Evolutionary conservation across 2,797 vertebrate genomes (phyloP), one percentile per base, ranked within the genome.

Genomic region (Lepilemur septentrionalis): DNA sequence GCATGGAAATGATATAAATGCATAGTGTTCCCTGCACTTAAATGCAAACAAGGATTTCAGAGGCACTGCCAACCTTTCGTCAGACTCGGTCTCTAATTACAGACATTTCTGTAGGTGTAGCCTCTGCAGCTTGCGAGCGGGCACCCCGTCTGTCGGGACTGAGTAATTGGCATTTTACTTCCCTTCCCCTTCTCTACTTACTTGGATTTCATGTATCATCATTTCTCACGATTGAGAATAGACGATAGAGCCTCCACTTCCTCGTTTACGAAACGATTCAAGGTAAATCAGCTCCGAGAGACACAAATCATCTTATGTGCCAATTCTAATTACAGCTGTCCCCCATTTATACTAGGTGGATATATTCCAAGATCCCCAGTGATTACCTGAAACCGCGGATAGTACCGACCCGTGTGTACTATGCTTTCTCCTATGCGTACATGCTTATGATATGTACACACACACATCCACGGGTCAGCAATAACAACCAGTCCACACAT

Each of bases 1-100:
- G 97, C 89, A 95, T 89, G 96, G 92, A 97, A 98, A 96, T 93
- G 87, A 96, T 98, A 95, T 97, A 97, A 97, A 98, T 97, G 97
- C 93, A 73, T 94, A 86, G 89, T 41, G 52, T 89, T 97, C 91
- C 87, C 63, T 85, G 92, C 96, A 93, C 94, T 98, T 97, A 97
- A 96, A 95, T 89, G 96, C 91, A 98, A 98, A 97, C 96, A 97
- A 94, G 83, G 32, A 91, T 96, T 95, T 94, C 35, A 69, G 75
- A 87, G 95, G 78, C 7, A 32, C 80, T 93, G 94, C 96, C 93
- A 95, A 93, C 67, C 75, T 93, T 84, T 93, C 93, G 32, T 70
- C 28, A 89, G 80, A 93, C 84, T 95, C 93, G 70, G 23, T 89
- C 89, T 93, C 75, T 97, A 95, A 97, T 96, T 97, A 96, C 91